Conservation (phyloP, 2,797 vertebrate genomes). For the Anguilla pacifica region DNA sequence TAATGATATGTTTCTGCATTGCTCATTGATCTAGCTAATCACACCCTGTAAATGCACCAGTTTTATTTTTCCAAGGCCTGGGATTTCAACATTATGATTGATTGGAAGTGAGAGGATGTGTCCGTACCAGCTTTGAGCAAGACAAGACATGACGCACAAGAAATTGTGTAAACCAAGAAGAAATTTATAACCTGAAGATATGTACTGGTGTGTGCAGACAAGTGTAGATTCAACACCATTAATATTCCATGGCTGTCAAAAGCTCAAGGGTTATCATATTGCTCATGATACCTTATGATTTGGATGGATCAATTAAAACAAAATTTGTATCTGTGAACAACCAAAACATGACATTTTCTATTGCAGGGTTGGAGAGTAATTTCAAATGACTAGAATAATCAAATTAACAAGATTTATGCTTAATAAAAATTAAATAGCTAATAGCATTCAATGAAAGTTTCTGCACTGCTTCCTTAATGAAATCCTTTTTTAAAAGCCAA, state of each 20-base stretch:
- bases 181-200: not conserved
- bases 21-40: not conserved
- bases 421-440: not conserved
- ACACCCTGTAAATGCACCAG: not conserved
- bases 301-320: constrained; percentile 18
- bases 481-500: constrained; percentile 22
- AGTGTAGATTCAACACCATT: not conserved
- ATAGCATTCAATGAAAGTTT: not conserved
- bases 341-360: not conserved
- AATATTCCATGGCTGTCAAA: not conserved
- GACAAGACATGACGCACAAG: not conserved
- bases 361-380: not conserved
- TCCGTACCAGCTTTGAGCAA: constrained; percentile 63
- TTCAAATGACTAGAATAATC: not conserved
- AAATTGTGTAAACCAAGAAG: not conserved
- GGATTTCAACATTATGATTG: constrained; percentile 64
- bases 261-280: not conserved
- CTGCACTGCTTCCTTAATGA: not conserved
- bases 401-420: not conserved
- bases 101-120: constrained; percentile 62
- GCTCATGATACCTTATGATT: constrained; percentile 9
- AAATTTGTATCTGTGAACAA: not conserved
- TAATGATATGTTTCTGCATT: not conserved
- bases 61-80: constrained; percentile 17
- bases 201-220: not conserved